Evolutionary conservation across 2,888 invertebrate genomes (phyloP), one percentile per base, ranked within the genome.

Genomic region (Helleia helle): DNA sequence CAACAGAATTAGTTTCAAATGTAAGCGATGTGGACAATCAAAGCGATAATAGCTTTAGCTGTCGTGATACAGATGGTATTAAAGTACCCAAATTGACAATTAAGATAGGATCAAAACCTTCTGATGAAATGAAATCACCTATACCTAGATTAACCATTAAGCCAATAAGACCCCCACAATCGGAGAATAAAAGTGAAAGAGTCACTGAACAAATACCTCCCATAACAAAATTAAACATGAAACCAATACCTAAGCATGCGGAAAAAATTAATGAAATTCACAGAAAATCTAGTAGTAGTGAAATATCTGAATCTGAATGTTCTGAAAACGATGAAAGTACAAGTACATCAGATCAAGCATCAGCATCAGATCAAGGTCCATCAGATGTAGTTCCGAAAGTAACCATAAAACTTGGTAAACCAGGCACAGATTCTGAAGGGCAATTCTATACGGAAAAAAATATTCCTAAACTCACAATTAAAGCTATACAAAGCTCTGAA

Each of bases 241-340:
- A 86, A 62, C 87, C 76, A 55, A 77, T 88, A 52, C 65, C 56
- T 24, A 80, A 70, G 56, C 76, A 75, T 46, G 77, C 79, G 44
- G 81, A 83, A 49, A 79, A 76, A 55, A 69, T 81, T 22, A 75
- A 80, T 66, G 81, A 80, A 47, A 55, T 69, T 39, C 80, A 83
- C 51, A 71, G 84, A 52, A 85, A 83, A 55, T 84, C 81, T 14
- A 80, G 81, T 51, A 85, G 79, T 53, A 86, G 84, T 72, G 86
- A 84, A 66, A 77, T 81, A 59, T 83, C 85, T 36, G 86, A 83
- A 66, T 85, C 79, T 4, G 86, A 84, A 60, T 86, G 75, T 56
- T 85, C 86, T 42, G 85, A 86, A 64, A 86, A 81, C 84, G 88
- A 84, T 70, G 84, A 71, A 65, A 86, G 58, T 55, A 75, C 73